phyloP scores from a whole-genome alignment of 2,797 vertebrate genomes.

The Sylvia borin region DNA sequence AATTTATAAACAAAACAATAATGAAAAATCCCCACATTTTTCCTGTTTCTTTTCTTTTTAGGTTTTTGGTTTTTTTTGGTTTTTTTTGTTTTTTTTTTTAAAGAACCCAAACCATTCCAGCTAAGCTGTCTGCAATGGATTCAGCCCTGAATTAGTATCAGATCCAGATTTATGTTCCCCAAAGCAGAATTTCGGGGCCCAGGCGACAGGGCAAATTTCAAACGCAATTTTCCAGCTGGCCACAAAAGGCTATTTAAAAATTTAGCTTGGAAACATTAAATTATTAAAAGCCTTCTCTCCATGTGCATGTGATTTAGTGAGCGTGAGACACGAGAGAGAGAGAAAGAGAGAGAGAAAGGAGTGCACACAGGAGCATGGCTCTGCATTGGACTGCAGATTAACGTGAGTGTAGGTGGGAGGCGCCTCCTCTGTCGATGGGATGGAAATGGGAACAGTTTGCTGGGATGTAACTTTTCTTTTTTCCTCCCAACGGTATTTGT shows the following conservation, averaged over 20 bases:
- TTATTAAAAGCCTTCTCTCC: conserved; percentile 69
- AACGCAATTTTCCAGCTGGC: conserved; percentile 50
- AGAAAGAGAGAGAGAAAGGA: conserved; percentile 63
- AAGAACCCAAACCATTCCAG: neutral
- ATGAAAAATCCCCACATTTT: conserved; percentile 1
- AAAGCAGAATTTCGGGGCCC: neutral
- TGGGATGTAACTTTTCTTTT: conserved; percentile 34
- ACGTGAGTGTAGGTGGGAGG: conserved; percentile 55
- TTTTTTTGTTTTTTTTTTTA: neutral
- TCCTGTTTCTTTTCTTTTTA: neutral
- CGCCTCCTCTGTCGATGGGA: conserved; percentile 50
- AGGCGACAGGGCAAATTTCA: conserved; percentile 13
- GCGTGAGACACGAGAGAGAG: conserved; percentile 64
- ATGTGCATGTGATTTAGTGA: conserved; percentile 66
- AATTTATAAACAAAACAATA: conserved; percentile 12
- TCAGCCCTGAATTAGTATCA: neutral
- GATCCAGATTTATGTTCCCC: neutral
- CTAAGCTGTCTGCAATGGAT: conserved; percentile 23
- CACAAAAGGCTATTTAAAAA: conserved; percentile 60
- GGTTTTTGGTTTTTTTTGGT: neutral
- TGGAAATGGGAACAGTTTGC: conserved; percentile 56
- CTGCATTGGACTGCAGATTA: conserved; percentile 32
- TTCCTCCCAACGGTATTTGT: conserved; percentile 19
- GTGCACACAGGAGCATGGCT: conserved; percentile 67
- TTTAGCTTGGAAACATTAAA: conserved; percentile 47